A percentile compares a stretch with the other conserved stretches of the same genome.
phyloP scores from a whole-genome alignment of 64 coral and sea anemone species.

The Astreopora myriophthalma region DNA sequence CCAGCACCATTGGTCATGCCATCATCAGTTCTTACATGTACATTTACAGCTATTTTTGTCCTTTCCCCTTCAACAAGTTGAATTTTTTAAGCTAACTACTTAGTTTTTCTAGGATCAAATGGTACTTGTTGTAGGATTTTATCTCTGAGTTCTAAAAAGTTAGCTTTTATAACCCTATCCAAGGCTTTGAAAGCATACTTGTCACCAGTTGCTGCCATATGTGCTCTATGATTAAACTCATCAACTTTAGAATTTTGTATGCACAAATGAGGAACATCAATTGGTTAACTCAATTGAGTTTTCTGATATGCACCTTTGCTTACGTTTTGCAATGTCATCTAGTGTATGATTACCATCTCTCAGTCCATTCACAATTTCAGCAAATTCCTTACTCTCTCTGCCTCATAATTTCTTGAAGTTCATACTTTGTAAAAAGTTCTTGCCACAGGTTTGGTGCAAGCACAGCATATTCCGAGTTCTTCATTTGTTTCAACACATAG shows the following conservation, averaged over 20 bases:
- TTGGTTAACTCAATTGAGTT: constrained; percentile 12
- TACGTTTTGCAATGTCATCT: constrained; percentile 40
- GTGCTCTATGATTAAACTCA: constrained; percentile 45
- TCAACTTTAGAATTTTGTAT: constrained; percentile 60
- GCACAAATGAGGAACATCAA: constrained; percentile 45
- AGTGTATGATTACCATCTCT: constrained; percentile 63
- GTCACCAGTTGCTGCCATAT: background rate
- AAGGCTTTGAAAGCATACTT: constrained; percentile 47
- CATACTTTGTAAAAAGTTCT: constrained; percentile 66
- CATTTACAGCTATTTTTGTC: constrained; percentile 61
- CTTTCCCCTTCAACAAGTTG: constrained; percentile 44
- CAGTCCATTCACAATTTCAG: constrained; percentile 64
- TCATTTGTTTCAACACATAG: constrained; percentile 58
- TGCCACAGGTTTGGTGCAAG: constrained; percentile 36
- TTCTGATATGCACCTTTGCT: constrained; percentile 50
- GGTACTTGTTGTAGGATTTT: constrained; percentile 63
- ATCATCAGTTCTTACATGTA: constrained; percentile 69
- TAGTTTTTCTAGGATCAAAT: constrained; percentile 51
- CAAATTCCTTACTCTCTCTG: constrained; percentile 76
- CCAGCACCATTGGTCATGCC: constrained; percentile 59
- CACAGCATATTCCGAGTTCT: constrained; percentile 6
- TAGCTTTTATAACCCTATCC: constrained; percentile 67
- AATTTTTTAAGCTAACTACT: constrained; percentile 54
- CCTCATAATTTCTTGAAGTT: constrained; percentile 68
- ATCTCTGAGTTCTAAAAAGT: constrained; percentile 44